These are phyloP conservation scores for Peromyscus leucopus DNA, from an alignment of 2,113 vertebrate genomes.

Conservation along the genomic window DNA sequence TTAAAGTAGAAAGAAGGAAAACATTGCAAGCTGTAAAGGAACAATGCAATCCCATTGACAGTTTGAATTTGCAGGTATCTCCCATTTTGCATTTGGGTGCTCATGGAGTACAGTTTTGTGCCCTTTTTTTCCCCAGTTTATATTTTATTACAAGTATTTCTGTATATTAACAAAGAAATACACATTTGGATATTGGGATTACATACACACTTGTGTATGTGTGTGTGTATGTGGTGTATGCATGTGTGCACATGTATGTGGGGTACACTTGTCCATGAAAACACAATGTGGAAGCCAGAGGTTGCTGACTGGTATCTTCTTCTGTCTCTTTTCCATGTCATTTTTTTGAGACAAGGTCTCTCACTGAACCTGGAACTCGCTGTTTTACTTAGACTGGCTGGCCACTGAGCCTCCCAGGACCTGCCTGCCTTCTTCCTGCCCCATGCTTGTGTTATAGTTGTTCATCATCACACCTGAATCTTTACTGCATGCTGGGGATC, in stretches of 20 bases:
- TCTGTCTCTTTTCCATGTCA: neutral
- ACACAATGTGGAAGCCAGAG: neutral
- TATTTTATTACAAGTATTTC: slow-evolving; percentile 38
- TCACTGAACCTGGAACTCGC: neutral
- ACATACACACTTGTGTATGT: neutral
- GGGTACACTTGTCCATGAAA: no score
- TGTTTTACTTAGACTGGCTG: neutral
- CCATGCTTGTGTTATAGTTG: neutral
- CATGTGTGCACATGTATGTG: no score
- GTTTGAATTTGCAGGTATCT: neutral
- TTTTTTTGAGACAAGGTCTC: neutral
- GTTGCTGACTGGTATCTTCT: neutral
- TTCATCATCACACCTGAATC: neutral
- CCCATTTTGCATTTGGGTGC: neutral
- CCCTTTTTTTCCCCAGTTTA: neutral
- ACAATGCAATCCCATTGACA: neutral
- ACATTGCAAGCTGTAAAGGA: slow-evolving; percentile 18
- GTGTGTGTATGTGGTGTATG: neutral
- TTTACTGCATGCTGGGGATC: neutral
- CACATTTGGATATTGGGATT: no score
- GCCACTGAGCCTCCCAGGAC: neutral
- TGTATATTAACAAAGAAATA: neutral
- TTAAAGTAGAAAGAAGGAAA: slow-evolving; percentile 33
- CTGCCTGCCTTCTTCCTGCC: neutral
- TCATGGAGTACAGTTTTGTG: neutral